Evolutionary conservation across 1,140 invertebrate genomes (phyloP).

Genomic region (Platyscapa corneri): DNA sequence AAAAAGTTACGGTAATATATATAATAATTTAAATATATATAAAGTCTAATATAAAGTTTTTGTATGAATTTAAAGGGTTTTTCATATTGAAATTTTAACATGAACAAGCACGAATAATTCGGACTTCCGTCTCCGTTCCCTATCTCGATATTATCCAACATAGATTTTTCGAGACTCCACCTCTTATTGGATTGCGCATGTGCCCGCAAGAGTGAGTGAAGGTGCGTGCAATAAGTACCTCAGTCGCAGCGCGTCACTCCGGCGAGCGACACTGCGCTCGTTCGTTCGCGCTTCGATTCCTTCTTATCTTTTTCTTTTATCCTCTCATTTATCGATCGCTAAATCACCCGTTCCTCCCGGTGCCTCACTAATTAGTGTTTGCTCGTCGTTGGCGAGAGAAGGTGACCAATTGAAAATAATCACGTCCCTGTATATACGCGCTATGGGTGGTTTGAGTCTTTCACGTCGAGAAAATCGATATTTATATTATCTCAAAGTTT

Average conservation of each 20-base stretch:
- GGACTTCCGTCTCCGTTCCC: background rate
- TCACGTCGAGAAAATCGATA: background rate
- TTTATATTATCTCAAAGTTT: background rate
- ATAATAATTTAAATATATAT: too few species aligned
- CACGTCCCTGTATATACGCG: background rate
- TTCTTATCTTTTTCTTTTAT: conserved; percentile 22
- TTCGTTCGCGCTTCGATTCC: conserved; percentile 41
- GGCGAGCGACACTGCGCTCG: conserved; percentile 60
- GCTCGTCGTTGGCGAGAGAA: background rate
- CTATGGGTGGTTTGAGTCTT: background rate
- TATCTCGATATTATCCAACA: background rate
- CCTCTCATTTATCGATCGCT: background rate
- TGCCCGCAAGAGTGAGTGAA: background rate
- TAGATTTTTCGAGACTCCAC: conserved; percentile 33
- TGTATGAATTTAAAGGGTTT: too few species aligned
- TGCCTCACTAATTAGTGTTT: background rate
- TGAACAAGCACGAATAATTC: too few species aligned
- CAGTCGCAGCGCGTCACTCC: conserved; percentile 68
- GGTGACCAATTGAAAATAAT: background rate
- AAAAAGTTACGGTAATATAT: too few species aligned
- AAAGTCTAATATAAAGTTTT: too few species aligned
- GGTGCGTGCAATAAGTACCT: conserved; percentile 9
- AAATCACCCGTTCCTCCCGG: background rate
- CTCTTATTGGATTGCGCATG: conserved; percentile 17
- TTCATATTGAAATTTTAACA: too few species aligned